Base-by-base conservation (phyloP, 2,113 vertebrate genomes). In the Etheostoma spectabile region DNA sequence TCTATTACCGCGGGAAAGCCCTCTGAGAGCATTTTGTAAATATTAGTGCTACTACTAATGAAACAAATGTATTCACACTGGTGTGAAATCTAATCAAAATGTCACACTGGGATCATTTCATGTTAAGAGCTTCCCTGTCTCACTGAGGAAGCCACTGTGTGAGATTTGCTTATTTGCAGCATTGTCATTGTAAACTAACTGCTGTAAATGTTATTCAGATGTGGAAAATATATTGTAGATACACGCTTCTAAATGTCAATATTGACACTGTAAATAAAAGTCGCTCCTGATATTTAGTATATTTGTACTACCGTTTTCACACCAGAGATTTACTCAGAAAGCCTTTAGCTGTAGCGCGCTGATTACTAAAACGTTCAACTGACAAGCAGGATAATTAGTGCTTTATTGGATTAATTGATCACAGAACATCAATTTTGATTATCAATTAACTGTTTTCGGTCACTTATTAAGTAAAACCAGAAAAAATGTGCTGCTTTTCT, bases 81-180 rank as follows among this genome's bases (percentile, higher is more conserved):
- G 56, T 79, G 86, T 61, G 60, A 79, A 84, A 84, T 76, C 75
- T 55, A 82, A 86, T 85, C 71, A 84, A 27, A 80, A 72, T 62
- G 67, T 82, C 82, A 71, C 70, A 74, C 15, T 1, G 73, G 75
- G 76, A 81, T 85, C 68, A 55, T 72, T 85, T 72, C 63, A 74
- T 35, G 63, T 86, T 76, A 52, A 80, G 38, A 60, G 74, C 79
- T 69, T 72, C 61, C 78, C 66, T 10, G 38, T 65, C 33, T 78
- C 71, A 35, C 33, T 46, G 16, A 67, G 30, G 42, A 56, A 76
- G 45, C 52, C 46, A 22, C 16, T 16, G 52, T 22, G 30, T 22
- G 63, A 24, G 46, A 51, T 48, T 22, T 69, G 52, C 15, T 56
- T 76, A 16, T 4, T 61, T 35, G 73, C 59, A 64, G 56, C 27